Evolutionary conservation across 2,797 vertebrate species (phyloP), one percentile per base, ranked within the genome.

Genomic region (Capromys pilorides): DNA sequence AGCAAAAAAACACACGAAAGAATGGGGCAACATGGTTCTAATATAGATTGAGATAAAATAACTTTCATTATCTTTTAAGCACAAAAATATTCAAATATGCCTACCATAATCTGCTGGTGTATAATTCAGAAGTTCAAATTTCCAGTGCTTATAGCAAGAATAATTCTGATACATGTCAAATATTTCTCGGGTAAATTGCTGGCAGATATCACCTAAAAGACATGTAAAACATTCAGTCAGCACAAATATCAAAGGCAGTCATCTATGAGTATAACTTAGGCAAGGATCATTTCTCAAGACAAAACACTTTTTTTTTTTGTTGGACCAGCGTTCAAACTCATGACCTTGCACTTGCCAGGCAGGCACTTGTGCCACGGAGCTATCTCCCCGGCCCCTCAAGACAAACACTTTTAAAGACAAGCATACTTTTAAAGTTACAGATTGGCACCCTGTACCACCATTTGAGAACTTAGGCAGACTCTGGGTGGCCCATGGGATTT

Each of bases 131-230:
- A 99, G 77, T 84, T 99, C 98, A 98, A 99, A 99, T 94, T 98
- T 98, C 99, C 99, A 99, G 31, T 96, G 84, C 95, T 99, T 99
- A 91, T 99, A 99, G 81, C 71, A 96, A 0, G 99, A 98, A 79
- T 99, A 99, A 91, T 97, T 98, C 93, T 98, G 98, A 97, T 99
- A 99, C 99, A 99, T 99, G 86, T 99, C 98, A 97, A 99, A 99
- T 97, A 99, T 98, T 97, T 99, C 99, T 96, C 97, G 98, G 75
- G 99, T 99, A 98, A 99, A 99, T 92, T 99, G 99, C 21, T 99
- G 99, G 96, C 99, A 99, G 96, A 99, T 99, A 97, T 99, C 99
- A 93, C 99, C 99, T 99, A 97, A 96, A 90, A 79, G 97, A 92
- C 14, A 88, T 0, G 93, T 33, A 96, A 90, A 83, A 75, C 89